Base-by-base conservation (phyloP, 2,888 invertebrate species). In the Himalopsyche anomala region DNA sequence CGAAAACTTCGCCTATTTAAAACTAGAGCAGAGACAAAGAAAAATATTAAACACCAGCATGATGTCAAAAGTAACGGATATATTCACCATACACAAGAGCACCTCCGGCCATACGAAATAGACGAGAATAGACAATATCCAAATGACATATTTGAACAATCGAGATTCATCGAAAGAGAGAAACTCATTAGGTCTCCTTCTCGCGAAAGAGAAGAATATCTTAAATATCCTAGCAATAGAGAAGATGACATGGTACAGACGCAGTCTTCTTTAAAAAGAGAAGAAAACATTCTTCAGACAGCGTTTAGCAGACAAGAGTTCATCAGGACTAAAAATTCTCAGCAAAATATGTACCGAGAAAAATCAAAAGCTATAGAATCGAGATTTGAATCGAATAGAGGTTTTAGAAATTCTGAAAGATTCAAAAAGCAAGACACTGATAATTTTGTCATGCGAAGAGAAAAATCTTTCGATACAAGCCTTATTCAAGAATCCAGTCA, bases 11-110 rank as follows among this genome's bases (percentile, higher is more conserved):
- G 96, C 82, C 93, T 96, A 55, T 97, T 96, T 91, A 96, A 95
- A 92, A 96, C 96, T 81, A 94, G 95, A 90, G 95, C 95, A 82
- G 96, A 96, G 92, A 95, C 95, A 87, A 95, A 95, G 91, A 94
- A 94, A 90, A 91, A 89, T 87, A 86, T 42, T 36, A 87, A 88
- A 74, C 87, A 88, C 51, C 84, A 87, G 15, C 87, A 87, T 55
- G 89, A 88, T 19, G 69, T 86, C n/a, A 88, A 87, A 82, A 62
- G 83, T 5, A 88, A 89, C 38, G 88, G 87, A n/a, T 88, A 69
- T 80, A 83, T 87, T 40, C 88, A 86, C 15, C 86, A 84, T 15
- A 62, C 81, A 8, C 86, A 86, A 40, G 86, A 87, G 36, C 38
- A 81, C 40, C 12, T 55, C 8, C 82, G 89, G 90, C 4, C 90